phyloP scores from a whole-genome alignment of 2,888 invertebrate genomes.

The Meta bourneti region DNA sequence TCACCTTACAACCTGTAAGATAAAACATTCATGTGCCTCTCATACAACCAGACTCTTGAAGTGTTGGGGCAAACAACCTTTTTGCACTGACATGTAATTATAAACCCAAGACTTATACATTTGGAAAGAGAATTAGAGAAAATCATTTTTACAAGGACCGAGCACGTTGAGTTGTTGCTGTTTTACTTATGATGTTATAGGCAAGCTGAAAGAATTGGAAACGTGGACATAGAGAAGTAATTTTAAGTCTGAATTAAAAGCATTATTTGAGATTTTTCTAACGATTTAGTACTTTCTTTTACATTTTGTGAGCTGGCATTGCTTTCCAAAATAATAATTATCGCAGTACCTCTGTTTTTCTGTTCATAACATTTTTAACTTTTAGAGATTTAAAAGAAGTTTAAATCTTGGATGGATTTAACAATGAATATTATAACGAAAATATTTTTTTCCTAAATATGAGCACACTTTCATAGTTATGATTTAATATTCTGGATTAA shows the following conservation, averaged over 20 bases:
- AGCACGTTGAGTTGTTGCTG: conserved; percentile 2
- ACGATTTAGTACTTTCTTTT: background rate
- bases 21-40: conserved; percentile 62
- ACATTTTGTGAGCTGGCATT: background rate
- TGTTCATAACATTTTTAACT: too few relatives aligned
- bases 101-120: conserved; percentile 25
- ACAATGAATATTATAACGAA: too few relatives aligned
- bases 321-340: background rate
- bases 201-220: too few relatives aligned
- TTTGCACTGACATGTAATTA: conserved; percentile 56
- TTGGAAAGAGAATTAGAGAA: conserved; percentile 17
- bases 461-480: too few relatives aligned
- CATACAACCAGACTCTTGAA: conserved; percentile 23
- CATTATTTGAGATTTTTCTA: background rate
- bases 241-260: background rate
- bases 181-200: background rate
- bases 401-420: too few relatives aligned
- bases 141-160: conserved; percentile 1
- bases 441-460: too few relatives aligned
- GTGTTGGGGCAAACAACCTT: conserved; percentile 41
- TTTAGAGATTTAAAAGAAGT: too few relatives aligned
- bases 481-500: too few relatives aligned
- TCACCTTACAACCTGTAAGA: conserved; percentile 11
- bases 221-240: background rate
- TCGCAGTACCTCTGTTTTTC: too few relatives aligned